Percentiles rank a stretch among this genome's conserved stretches.
Conservation (phyloP, 2,888 invertebrate species). For the Melipona beecheii region DNA sequence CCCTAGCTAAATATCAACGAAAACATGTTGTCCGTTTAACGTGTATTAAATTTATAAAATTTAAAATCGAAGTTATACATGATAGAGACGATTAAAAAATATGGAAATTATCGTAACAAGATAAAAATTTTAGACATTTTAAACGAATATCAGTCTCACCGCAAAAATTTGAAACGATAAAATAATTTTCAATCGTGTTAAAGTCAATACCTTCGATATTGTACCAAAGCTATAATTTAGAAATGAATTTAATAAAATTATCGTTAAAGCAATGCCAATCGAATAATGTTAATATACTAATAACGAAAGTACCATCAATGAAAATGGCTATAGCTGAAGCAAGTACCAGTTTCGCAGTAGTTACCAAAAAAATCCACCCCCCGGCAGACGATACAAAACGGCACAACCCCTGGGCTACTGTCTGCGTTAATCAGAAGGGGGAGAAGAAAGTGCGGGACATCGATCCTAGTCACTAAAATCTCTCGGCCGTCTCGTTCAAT, state of each 20-base stretch:
- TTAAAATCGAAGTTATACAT: background rate
- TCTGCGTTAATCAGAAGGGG: background rate
- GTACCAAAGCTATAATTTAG: too few species aligned
- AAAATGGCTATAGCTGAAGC: too few species aligned
- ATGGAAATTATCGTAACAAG: too few species aligned
- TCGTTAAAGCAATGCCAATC: too few species aligned
- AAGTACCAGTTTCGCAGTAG: background rate
- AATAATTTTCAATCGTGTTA: too few species aligned
- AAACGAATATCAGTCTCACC: too few species aligned
- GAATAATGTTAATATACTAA: too few species aligned
- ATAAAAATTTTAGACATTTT: too few species aligned
- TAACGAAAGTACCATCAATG: too few species aligned
- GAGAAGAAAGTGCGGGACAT: conserved; percentile 5
- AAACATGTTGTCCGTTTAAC: background rate
- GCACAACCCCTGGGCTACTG: background rate
- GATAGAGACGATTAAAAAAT: background rate
- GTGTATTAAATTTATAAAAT: background rate
- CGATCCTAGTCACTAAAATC: conserved; percentile 32
- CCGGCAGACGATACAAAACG: background rate
- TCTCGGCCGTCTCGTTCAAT: conserved; percentile 28
- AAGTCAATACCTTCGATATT: too few species aligned
- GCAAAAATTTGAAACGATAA: too few species aligned
- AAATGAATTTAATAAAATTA: too few species aligned
- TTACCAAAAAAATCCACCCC: background rate
- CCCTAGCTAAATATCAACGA: background rate